These are phyloP conservation scores for Amazonetta brasiliensis DNA, from an alignment of 2,797 vertebrate species.

Conservation along the genomic window DNA sequence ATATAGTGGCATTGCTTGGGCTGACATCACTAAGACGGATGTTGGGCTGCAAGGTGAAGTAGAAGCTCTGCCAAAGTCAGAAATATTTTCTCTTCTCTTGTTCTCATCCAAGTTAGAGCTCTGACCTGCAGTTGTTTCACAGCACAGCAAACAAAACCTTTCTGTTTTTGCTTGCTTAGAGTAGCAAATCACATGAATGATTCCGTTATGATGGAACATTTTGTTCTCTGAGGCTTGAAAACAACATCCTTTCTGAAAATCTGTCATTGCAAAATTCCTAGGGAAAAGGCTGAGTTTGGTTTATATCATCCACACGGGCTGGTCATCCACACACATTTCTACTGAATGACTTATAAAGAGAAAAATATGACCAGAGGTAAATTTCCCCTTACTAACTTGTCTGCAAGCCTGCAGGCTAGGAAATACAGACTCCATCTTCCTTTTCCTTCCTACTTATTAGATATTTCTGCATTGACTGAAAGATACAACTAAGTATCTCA, in stretches of 20 bases:
- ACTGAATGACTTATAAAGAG: background rate
- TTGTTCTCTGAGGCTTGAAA: constrained; percentile 48
- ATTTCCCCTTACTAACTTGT: background rate
- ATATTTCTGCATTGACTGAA: background rate
- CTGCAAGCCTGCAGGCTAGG: background rate
- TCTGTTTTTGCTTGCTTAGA: constrained; percentile 51
- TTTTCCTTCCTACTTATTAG: background rate
- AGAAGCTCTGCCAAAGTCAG: background rate
- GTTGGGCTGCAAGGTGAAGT: constrained; percentile 4
- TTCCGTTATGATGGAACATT: constrained; percentile 11
- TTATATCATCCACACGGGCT: background rate
- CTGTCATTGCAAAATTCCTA: background rate
- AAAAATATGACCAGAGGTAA: background rate
- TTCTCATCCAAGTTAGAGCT: constrained; percentile 17
- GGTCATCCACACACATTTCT: background rate
- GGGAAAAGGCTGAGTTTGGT: background rate
- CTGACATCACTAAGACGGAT: background rate
- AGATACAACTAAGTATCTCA: background rate
- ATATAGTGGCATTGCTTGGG: background rate
- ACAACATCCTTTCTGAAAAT: background rate
- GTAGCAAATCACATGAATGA: constrained; percentile 12
- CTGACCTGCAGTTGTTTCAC: constrained; percentile 43
- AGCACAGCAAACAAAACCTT: constrained; percentile 50
- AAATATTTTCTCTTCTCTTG: background rate
- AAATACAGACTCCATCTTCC: background rate